These are phyloP conservation scores for Spondyliosoma cantharus DNA, from an alignment of 2,797 vertebrate species.

Conservation along the genomic window DNA sequence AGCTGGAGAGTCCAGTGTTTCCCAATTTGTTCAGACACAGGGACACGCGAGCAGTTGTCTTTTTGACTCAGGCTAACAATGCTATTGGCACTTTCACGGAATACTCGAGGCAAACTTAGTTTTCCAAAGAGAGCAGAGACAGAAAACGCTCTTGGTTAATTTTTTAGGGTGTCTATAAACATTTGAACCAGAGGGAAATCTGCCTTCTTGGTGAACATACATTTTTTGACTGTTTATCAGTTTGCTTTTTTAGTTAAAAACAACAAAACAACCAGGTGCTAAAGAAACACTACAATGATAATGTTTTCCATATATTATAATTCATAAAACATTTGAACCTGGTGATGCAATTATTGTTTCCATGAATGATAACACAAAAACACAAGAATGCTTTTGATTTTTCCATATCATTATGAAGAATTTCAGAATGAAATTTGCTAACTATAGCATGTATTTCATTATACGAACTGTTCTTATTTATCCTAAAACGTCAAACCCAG, in stretches of 20 bases:
- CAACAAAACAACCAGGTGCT: neutral
- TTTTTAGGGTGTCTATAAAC: neutral
- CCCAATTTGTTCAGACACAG: conserved; percentile 34
- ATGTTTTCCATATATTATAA: neutral
- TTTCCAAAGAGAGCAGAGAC: neutral
- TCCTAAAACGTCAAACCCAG: too few relatives aligned
- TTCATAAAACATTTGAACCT: neutral
- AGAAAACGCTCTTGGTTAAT: neutral
- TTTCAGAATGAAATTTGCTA: neutral
- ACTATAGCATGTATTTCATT: neutral
- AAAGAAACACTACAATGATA: neutral
- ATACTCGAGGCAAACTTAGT: neutral
- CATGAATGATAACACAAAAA: neutral
- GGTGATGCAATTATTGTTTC: neutral
- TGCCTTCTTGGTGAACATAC: neutral
- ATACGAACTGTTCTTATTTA: neutral
- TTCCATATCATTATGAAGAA: too few relatives aligned
- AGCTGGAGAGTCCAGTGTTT: conserved; percentile 51
- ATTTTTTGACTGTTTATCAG: neutral
- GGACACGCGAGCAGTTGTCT: conserved; percentile 14
- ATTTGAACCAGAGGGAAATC: neutral
- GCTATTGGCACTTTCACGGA: neutral
- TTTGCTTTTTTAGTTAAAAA: neutral
- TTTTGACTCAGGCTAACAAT: conserved; percentile 24
- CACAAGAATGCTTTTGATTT: too few relatives aligned